Percentiles rank a stretch among this genome's conserved stretches.
Conservation (phyloP, 2,797 vertebrate species). For the Rhinella marina region DNA sequence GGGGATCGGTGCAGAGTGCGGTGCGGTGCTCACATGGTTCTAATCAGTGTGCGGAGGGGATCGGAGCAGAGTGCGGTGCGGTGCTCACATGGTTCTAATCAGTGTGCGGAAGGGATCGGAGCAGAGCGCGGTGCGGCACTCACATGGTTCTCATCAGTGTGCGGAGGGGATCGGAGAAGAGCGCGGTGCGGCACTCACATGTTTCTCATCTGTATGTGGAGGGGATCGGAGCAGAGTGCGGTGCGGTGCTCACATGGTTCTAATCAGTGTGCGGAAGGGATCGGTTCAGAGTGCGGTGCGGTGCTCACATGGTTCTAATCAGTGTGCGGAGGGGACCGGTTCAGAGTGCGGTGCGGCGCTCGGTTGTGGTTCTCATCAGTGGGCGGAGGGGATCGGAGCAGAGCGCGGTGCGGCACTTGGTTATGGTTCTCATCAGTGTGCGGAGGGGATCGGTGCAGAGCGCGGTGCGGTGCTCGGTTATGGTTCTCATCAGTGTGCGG, state of each 20-base stretch:
- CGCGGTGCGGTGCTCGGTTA: not conserved
- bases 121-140: not conserved
- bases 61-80: not conserved
- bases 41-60: not conserved
- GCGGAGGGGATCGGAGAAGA: not conserved
- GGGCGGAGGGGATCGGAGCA: too few species aligned
- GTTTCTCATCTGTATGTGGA: slow-evolving; percentile 16
- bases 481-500: slow-evolving; percentile 23
- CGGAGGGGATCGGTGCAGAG: not conserved
- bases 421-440: slow-evolving; percentile 33
- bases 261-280: not conserved
- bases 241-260: not conserved
- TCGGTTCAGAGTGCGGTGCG: not conserved
- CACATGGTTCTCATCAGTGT: slow-evolving; percentile 34
- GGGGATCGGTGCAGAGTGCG: not conserved
- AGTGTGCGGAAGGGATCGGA: not conserved
- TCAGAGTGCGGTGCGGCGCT: not conserved
- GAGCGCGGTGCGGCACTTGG: not conserved
- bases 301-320: slow-evolving; percentile 15
- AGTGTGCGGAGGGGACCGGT: not conserved
- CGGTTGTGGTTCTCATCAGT: slow-evolving; percentile 35
- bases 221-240: not conserved
- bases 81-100: slow-evolving; percentile 15
- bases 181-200: not conserved
- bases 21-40: not conserved